Base-by-base conservation (phyloP, 2,797 vertebrate genomes). In the Brachyrhaphis roseni region DNA sequence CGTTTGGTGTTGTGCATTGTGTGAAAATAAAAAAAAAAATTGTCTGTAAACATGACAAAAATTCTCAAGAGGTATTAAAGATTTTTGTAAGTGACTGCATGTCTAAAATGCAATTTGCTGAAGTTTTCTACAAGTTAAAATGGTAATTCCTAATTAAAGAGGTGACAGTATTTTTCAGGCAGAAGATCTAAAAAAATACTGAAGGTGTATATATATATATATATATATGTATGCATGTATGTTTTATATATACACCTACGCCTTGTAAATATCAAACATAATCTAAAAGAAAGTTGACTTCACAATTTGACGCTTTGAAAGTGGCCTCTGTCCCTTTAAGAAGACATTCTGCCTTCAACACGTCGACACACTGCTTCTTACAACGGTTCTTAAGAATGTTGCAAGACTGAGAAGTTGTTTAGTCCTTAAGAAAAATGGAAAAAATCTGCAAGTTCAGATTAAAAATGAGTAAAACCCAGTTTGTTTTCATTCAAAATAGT, bases 401-500 rank as follows among this genome's bases (percentile, higher is more conserved):
- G 47, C 39, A 41, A 41, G 47, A 49, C 47, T 49, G 47, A 49
- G 47, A 26, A 53, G 23, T 26, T n/a, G n/a, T n/a, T 57, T n/a
- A n/a, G 5, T 57, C 12, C 16, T 34, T 3, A 64, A 36, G 18
- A 18, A 20, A 36, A 34, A 62, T 62, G 4, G 8, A 3, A 3
- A 3, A 18, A 68, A 23, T 23, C 36, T 41, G 31, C 15, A 1
- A 68, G 20, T 41, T 41, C 64, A 41, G 23, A 41, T 68, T 20
- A 68, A 20, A 68, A 68, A 80, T 23, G 57, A 57, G 59, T 73
- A 59, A 78, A 64, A 83, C 76, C n/a, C 0, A 53, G 5, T 70
- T 36, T 39, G 28, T 1, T 80, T 95, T 96, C 92, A 91, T 96
- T 96, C 95, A 95, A 96, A 97, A 96, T 94, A 88, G 88, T 96